Conservation (phyloP, 2,113 vertebrate genomes). For the Xiphias gladius region DNA sequence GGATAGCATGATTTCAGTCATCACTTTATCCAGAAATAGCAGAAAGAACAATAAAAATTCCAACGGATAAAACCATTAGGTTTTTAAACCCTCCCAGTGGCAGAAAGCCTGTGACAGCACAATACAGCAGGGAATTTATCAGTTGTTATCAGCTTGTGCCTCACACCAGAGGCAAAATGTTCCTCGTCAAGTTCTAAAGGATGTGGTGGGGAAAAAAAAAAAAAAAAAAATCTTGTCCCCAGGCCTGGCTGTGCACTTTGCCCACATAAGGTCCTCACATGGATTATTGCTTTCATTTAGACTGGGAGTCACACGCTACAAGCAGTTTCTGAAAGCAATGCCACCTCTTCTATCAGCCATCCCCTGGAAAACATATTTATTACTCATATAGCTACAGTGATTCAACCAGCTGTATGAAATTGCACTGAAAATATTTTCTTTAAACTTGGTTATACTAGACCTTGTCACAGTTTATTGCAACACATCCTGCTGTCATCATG, state of each 20-base stretch:
- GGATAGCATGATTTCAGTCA: too few relatives aligned
- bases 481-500: neutral
- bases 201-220: too few relatives aligned
- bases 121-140: too few relatives aligned
- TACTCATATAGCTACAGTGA: accelerated
- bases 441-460: neutral
- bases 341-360: neutral
- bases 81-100: too few relatives aligned
- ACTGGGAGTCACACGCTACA: neutral
- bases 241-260: too few relatives aligned
- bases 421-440: neutral
- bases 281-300: neutral
- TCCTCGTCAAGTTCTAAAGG: too few relatives aligned
- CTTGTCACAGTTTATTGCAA: neutral
- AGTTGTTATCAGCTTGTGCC: too few relatives aligned
- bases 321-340: neutral
- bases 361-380: neutral
- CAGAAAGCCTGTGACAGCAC: too few relatives aligned
- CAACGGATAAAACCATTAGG: neutral
- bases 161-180: too few relatives aligned
- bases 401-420: neutral
- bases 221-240: too few relatives aligned
- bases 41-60: neutral
- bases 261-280: too few relatives aligned
- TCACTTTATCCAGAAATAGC: too few relatives aligned